Evolutionary conservation across 2,888 invertebrate genomes (phyloP).

Genomic region (Xanthostigma xanthostigma): DNA sequence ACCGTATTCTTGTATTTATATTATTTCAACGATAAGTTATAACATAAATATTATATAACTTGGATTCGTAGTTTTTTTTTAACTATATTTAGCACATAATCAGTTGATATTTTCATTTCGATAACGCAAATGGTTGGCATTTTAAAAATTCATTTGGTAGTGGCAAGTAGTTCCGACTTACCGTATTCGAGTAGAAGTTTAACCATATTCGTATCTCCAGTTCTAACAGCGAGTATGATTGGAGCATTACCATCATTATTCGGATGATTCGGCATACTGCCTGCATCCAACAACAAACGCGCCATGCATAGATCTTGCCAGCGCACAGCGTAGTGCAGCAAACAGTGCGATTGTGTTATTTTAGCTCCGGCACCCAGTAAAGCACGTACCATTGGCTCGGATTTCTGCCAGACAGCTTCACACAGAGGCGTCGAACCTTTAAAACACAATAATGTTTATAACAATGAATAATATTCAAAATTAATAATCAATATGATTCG

Average conservation of each 20-base stretch:
- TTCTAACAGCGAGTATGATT: constrained; percentile 40
- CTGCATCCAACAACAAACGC: constrained; percentile 36
- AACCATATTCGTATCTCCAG: constrained; percentile 34
- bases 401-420: constrained; percentile 52
- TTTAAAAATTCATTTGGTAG: too few species aligned
- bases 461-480: too few species aligned
- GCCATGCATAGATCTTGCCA: constrained; percentile 44
- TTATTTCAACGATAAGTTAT: too few species aligned
- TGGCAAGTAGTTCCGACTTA: constrained; percentile 18
- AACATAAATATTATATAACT: too few species aligned
- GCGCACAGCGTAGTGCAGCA: constrained; percentile 51
- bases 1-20: background rate
- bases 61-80: background rate
- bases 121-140: too few species aligned
- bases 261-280: constrained; percentile 42
- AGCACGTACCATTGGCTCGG: constrained; percentile 38
- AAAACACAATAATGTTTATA: constrained; percentile 19
- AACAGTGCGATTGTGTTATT: constrained; percentile 50
- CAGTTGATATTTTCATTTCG: too few species aligned
- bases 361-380: constrained; percentile 50
- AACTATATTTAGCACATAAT: background rate
- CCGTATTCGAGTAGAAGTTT: constrained; percentile 38
- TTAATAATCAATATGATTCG: too few species aligned
- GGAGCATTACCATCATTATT: constrained; percentile 55
- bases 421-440: constrained; percentile 52